phyloP scores from a whole-genome alignment of 2,888 invertebrate genomes.

The Lomographa bimaculata region DNA sequence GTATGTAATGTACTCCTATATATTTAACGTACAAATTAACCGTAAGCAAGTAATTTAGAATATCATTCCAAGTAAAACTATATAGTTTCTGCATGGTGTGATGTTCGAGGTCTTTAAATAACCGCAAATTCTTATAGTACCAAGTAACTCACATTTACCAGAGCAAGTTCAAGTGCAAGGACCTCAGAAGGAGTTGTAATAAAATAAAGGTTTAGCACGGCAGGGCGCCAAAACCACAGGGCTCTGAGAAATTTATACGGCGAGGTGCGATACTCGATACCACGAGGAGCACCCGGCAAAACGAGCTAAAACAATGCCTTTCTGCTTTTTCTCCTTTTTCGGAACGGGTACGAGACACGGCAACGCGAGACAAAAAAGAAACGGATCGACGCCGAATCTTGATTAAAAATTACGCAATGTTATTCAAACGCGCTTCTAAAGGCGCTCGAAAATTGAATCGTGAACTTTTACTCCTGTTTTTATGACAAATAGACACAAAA shows the following conservation, averaged over 20 bases:
- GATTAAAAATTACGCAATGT: constrained; percentile 17
- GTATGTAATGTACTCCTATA: too few relatives aligned
- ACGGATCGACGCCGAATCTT: constrained; percentile 22
- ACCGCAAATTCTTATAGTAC: neutral
- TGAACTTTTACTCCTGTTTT: constrained; percentile 19
- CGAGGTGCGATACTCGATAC: constrained; percentile 48
- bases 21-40: too few relatives aligned
- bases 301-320: constrained; percentile 44
- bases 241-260: constrained; percentile 42
- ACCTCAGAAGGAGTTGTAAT: constrained; percentile 61
- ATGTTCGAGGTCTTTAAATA: constrained; percentile 1
- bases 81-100: constrained; percentile 2
- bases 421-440: constrained; percentile 15
- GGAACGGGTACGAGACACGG: constrained; percentile 18
- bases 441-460: constrained; percentile 24
- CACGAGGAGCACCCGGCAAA: constrained; percentile 34
- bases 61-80: constrained; percentile 3
- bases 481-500: constrained; percentile 15
- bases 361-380: constrained; percentile 16
- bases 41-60: too few relatives aligned
- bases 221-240: constrained; percentile 59
- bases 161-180: constrained; percentile 55
- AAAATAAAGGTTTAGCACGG: constrained; percentile 63
- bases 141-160: constrained; percentile 19
- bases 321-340: constrained; percentile 37